A percentile compares a stretch with the other conserved stretches of the same genome.
phyloP scores from a whole-genome alignment of 2,113 vertebrate species.

The Tylochromis polylepis region DNA sequence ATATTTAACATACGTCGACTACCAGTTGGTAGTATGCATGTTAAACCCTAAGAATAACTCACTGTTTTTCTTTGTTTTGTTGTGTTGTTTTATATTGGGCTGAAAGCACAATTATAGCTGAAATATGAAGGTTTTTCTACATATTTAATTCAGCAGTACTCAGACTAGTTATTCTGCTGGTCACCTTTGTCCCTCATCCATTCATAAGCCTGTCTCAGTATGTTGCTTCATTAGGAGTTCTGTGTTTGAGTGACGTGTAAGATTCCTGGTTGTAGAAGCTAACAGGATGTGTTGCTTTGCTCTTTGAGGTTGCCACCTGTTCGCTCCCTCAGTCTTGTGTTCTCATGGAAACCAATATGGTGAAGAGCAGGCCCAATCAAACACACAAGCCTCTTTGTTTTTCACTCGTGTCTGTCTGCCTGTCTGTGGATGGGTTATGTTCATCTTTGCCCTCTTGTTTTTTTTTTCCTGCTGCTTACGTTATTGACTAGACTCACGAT shows the following conservation, averaged over 20 bases:
- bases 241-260: not conserved
- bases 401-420: not conserved
- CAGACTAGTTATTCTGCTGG: not conserved
- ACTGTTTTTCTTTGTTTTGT: not conserved
- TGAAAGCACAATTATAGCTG: not conserved
- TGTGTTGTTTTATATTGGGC: not conserved
- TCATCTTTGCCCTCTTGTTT: not conserved
- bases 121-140: not conserved
- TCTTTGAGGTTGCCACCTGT: constrained; percentile 47
- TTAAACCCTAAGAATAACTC: not conserved
- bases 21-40: not conserved
- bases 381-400: constrained; percentile 54
- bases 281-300: constrained; percentile 14
- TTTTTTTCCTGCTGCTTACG: not conserved
- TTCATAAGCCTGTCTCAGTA: not conserved
- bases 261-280: not conserved
- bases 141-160: not conserved
- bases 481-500: not conserved
- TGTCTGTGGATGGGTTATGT: not conserved
- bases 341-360: constrained; percentile 61
- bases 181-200: not conserved
- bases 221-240: constrained; percentile 16
- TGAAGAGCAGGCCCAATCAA: constrained; percentile 6
- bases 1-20: not conserved
- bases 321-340: constrained; percentile 21